Base-by-base conservation (phyloP, 2,797 vertebrate species). In the Tiaroga cobitis region DNA sequence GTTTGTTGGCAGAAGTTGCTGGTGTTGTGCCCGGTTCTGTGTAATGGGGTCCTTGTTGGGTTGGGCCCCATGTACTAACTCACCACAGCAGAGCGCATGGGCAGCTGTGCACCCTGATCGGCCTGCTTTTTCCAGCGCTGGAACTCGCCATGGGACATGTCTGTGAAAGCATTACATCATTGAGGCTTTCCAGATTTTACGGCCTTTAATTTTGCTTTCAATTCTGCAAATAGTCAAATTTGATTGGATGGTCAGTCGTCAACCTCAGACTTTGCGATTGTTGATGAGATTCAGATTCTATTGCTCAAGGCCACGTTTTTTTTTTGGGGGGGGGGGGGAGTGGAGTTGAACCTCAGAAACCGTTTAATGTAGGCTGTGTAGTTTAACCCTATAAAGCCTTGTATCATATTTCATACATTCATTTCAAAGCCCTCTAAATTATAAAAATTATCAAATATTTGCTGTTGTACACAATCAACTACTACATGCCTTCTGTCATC, bases 101-200 rank as follows among this genome's bases (percentile, higher is more conserved):
- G 77, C 86, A 86, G 29, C 85, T 81, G 83, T 83, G 82, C 63
- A 77, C 39, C 59, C 90, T 87, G 80, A 76, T 90, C 83, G 88
- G 91, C 88, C 84, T 32, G 79, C 86, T 92, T 93, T 92, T 92
- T 90, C 89, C 89, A 88, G 87, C 84, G 41, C 87, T 79, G 88
- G 87, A 90, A 79, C 87, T 88, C 83, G 74, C 82, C 88, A 85
- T 89, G 89, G 85, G 87, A 90, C 87, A 86, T 88, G 89, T 90
- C 89, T 87, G 73, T 87, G 77, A 91, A 90, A 92, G 86, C 85
- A 92, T 93, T 91, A 93, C 91, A 92, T 93, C 92, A 93, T 82
- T 86, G 80, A 90, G 89, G 51, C 81, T 86, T 84, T 88, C 88
- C 84, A 92, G 84, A 88, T 75, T 77, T 81, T 85, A 89, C 3